Evolutionary conservation across 2,888 invertebrate genomes (phyloP), one percentile per base, ranked within the genome.

Genomic region (Asteroscopus sphinx): DNA sequence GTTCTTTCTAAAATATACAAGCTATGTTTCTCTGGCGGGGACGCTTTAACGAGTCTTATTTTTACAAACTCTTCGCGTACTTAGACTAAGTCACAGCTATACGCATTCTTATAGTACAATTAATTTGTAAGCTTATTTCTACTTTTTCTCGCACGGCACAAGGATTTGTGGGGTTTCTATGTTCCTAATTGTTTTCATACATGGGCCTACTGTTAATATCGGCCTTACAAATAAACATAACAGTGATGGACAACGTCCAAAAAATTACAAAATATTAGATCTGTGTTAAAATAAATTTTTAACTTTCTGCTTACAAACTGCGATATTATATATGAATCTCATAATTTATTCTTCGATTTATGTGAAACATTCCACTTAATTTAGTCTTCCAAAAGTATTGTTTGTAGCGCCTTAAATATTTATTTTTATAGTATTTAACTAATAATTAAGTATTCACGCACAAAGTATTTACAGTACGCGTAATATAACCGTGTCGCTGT

Each of bases 41-140:
- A 49, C 32, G 57, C 51, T 13, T 51, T 36, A 37, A 36, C 33
- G 48, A 68, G 59, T 73, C 56, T 57, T 66, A 67, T 64, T 73
- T 71, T 58, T 67, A 68, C 71, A 71, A 76, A 55, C 51, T 71
- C 41, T 74, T 56, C 52, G 62, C 64, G 65, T 73, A 77, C 66
- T 56, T 82, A 83, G 68, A 64, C 32, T 83, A 85, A 84, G 78
- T 79, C 86, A 85, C 82, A 62, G 80, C 82, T 83, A 81, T 83
- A 84, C 87, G 87, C 87, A 87, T 86, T 83, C 77, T 81, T 64
- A 86, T 80, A 83, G 86, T 87, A 87, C 86, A 87, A 87, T 82
- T 86, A 77, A 77, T 82, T 84, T 81, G 37, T 86, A 86, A 86
- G 82, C 81, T 76, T 82, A 71, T 77, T 81, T 78, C 79, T 76